Percentiles rank a stretch among this genome's conserved stretches.
Evolutionary conservation across 2,113 vertebrate genomes (phyloP).

Genomic region (Lophura nycthemera): DNA sequence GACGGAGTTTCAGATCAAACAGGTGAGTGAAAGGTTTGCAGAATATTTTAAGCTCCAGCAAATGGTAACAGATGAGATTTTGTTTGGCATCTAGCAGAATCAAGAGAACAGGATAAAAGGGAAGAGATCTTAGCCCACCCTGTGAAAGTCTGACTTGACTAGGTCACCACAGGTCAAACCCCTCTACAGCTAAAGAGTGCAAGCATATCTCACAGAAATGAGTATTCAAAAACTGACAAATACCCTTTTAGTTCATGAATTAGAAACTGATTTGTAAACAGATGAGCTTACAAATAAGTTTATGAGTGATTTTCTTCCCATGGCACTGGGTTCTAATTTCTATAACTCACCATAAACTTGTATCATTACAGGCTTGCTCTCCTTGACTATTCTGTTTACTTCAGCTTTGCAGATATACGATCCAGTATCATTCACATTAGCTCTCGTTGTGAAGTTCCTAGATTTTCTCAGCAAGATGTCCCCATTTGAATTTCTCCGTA

Average conservation of each 20-base stretch:
- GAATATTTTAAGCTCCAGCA: not conserved
- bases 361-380: slow-evolving; percentile 55
- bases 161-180: not conserved
- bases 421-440: slow-evolving; percentile 56
- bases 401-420: slow-evolving; percentile 64
- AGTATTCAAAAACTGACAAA: not conserved
- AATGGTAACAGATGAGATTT: not conserved
- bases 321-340: not conserved
- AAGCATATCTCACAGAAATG: not conserved
- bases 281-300: not conserved
- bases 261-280: not conserved
- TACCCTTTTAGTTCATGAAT: not conserved
- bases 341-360: slow-evolving; percentile 71
- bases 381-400: slow-evolving; percentile 69
- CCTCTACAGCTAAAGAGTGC: not conserved
- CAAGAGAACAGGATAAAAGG: not conserved
- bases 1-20: not conserved
- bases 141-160: not conserved
- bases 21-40: not conserved
- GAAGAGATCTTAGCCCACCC: not conserved
- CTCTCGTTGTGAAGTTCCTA: not conserved
- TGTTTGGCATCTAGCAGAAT: not conserved
- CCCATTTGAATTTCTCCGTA: slow-evolving; percentile 4
- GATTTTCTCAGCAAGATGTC: not conserved
- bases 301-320: accelerated